These are phyloP conservation scores for Troilus luridus DNA, from an alignment of 2,888 invertebrate species.

Conservation along the genomic window DNA sequence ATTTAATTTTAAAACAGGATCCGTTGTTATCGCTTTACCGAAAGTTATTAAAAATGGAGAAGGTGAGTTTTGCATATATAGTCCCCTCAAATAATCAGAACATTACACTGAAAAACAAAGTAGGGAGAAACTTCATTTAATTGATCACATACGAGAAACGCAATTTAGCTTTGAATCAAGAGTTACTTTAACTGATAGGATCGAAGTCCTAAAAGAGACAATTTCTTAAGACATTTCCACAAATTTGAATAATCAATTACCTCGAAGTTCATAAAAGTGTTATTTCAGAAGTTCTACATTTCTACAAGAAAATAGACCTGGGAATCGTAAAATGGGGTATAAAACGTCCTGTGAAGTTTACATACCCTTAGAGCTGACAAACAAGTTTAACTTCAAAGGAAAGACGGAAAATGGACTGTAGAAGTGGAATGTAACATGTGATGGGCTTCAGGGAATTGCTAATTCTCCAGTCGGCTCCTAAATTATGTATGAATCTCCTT, in stretches of 20 bases:
- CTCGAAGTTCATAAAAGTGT: neutral
- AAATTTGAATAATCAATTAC: slow-evolving; percentile 13
- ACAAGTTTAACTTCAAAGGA: slow-evolving; percentile 16
- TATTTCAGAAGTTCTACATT: neutral
- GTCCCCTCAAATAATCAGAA: no score
- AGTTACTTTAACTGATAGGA: neutral
- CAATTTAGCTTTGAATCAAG: no score
- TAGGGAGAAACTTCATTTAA: neutral
- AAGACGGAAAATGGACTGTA: neutral
- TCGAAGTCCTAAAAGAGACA: neutral
- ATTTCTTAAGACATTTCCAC: neutral
- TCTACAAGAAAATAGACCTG: neutral
- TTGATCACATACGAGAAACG: no score
- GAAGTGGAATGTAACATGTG: neutral
- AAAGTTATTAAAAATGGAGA: no score
- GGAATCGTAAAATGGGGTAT: neutral
- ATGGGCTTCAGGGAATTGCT: neutral
- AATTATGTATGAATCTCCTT: neutral
- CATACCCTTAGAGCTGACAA: slow-evolving; percentile 7
- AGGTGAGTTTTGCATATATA: no score
- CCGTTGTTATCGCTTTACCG: no score
- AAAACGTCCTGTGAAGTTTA: neutral
- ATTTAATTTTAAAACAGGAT: no score
- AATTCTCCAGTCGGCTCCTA: neutral
- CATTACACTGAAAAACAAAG: neutral